These are phyloP conservation scores for Theristus sp. DNA, from an alignment of 2,888 invertebrate species.

Conservation along the genomic window DNA sequence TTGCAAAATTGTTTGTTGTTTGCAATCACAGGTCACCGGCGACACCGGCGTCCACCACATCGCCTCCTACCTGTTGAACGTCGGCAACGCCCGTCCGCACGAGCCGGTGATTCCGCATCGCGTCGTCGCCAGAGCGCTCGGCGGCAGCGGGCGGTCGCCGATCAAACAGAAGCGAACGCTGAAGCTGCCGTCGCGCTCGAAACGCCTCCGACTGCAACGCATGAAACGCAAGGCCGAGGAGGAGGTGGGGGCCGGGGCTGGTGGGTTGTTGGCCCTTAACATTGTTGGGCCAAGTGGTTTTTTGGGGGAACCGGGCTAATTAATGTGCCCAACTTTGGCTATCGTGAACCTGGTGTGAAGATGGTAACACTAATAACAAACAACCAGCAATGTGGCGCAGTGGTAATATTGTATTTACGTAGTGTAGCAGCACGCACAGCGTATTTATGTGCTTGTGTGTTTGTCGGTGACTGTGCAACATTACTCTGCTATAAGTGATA, in stretches of 20 bases:
- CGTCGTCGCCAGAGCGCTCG: not conserved
- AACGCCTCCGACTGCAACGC: not conserved
- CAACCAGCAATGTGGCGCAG: no score
- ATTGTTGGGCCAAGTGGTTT: no score
- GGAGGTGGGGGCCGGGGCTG: not conserved
- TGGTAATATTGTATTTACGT: no score
- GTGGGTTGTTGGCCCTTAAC: not conserved
- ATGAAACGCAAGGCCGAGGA: not conserved
- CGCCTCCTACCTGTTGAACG: not conserved
- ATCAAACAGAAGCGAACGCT: conserved; percentile 39
- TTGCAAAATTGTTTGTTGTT: not conserved
- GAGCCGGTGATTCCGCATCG: not conserved
- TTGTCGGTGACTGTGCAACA: no score
- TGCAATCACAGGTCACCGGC: not conserved
- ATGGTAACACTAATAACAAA: no score
- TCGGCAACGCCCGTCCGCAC: not conserved
- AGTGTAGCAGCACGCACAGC: no score
- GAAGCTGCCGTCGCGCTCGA: not conserved
- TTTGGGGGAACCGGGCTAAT: no score
- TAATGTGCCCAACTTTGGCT: no score
- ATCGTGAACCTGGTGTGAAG: no score
- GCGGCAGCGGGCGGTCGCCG: not conserved
- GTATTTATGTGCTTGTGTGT: no score
- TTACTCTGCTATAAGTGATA: no score
- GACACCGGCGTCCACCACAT: not conserved